These are phyloP conservation scores for Apostichopus japonicus DNA, from an alignment of 35 echinoderm and acorn worm species.

Conservation along the genomic window DNA sequence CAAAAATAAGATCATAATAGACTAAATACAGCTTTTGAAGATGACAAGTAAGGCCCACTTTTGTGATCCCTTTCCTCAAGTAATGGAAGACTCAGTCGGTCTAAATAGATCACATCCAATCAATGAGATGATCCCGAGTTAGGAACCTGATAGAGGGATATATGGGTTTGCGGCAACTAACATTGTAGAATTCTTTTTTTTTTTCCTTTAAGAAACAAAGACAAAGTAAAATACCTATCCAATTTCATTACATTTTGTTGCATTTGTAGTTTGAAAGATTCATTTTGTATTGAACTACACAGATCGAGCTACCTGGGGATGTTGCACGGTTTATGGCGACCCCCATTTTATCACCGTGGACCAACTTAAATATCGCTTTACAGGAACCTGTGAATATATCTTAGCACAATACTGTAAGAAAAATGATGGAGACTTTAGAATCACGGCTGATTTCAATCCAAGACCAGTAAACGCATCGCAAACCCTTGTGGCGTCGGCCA, in stretches of 20 bases:
- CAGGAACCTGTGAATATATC: not conserved
- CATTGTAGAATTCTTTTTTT: no score
- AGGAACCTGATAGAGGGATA: no score
- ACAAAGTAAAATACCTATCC: no score
- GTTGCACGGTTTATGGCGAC: not conserved
- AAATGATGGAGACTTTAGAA: not conserved
- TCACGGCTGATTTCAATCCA: not conserved
- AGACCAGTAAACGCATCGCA: not conserved
- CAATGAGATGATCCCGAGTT: not conserved
- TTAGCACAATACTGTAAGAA: not conserved
- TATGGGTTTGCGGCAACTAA: no score
- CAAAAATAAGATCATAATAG: no score
- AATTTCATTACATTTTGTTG: no score
- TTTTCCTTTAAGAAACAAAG: no score
- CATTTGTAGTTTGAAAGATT: no score
- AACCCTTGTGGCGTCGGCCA: not conserved
- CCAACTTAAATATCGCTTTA: not conserved
- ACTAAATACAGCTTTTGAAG: no score
- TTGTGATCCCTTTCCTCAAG: no score
- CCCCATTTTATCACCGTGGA: not conserved
- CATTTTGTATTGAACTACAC: not conserved
- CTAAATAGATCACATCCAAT: not conserved
- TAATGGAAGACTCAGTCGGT: not conserved
- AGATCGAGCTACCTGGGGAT: not conserved
- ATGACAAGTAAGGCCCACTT: no score